A percentile compares a stretch with the other conserved stretches of the same genome.
Evolutionary conservation across 2,797 vertebrate species (phyloP).

Genomic region (Sebastes trivittatus): DNA sequence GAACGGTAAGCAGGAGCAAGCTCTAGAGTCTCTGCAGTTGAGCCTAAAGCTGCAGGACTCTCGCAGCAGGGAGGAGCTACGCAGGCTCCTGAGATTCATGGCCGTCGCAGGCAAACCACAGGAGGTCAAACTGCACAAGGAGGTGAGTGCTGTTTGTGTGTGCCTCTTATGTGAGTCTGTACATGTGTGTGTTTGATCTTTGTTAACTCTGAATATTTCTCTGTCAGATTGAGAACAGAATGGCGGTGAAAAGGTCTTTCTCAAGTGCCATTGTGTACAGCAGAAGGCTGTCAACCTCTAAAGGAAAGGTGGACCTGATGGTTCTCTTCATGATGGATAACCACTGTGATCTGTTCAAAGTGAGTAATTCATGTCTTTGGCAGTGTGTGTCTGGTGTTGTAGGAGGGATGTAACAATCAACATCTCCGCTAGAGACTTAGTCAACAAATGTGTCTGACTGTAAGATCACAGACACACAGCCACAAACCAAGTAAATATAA

Average conservation of each 20-base stretch:
- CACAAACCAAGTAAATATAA: background rate
- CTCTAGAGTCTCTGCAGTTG: conserved; percentile 93
- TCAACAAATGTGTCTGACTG: background rate
- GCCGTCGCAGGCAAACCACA: conserved; percentile 86
- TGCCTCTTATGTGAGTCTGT: background rate
- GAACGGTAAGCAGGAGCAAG: conserved; percentile 93
- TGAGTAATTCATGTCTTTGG: conserved; percentile 63
- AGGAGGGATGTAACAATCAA: background rate
- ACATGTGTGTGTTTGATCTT: background rate
- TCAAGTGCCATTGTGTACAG: conserved; percentile 92
- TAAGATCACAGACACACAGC: background rate
- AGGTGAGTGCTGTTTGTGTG: conserved; percentile 79
- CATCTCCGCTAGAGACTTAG: background rate
- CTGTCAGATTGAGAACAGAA: conserved; percentile 92
- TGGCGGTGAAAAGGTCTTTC: conserved; percentile 96
- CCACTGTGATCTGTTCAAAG: conserved; percentile 95
- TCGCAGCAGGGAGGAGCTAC: conserved; percentile 93
- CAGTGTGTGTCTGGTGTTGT: background rate
- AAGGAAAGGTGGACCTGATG: conserved; percentile 95
- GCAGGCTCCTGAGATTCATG: conserved; percentile 94
- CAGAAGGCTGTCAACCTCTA: conserved; percentile 83
- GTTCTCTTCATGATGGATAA: conserved; percentile 96
- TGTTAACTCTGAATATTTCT: background rate
- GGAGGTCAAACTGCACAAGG: conserved; percentile 91
- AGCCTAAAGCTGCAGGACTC: conserved; percentile 93